Conservation (phyloP, 1,140 invertebrate species). For the Macrocentrus cingulum region DNA sequence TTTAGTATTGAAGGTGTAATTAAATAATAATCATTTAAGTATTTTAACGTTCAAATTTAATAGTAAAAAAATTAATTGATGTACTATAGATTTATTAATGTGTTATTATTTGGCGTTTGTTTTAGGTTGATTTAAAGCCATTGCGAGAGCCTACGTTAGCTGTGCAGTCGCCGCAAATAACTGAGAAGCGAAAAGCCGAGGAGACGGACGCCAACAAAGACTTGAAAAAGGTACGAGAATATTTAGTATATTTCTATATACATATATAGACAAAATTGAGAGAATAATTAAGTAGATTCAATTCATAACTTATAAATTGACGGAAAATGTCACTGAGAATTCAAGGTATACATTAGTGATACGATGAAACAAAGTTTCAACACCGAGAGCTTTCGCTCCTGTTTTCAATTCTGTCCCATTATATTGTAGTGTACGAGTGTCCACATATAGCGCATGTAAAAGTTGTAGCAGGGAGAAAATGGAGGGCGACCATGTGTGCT, state of each 20-base stretch:
- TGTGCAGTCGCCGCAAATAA: slow-evolving; percentile 50
- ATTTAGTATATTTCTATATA: not conserved
- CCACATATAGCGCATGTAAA: too few relatives aligned
- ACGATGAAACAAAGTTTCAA: too few relatives aligned
- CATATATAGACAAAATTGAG: not conserved
- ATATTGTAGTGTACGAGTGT: too few relatives aligned
- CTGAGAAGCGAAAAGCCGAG: slow-evolving; percentile 57
- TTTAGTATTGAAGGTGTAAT: too few relatives aligned
- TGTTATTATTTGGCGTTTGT: slow-evolving; percentile 33
- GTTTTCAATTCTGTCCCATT: too few relatives aligned
- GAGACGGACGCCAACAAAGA: slow-evolving; percentile 58
- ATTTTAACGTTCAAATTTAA: not conserved
- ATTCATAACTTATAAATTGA: too few relatives aligned
- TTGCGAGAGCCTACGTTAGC: slow-evolving; percentile 50
- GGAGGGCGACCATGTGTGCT: too few relatives aligned
- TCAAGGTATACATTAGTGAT: too few relatives aligned
- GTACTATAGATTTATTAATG: not conserved
- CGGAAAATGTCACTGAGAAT: too few relatives aligned
- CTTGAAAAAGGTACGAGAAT: slow-evolving; percentile 55
- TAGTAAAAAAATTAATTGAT: not conserved
- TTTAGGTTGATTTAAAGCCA: slow-evolving; percentile 57
- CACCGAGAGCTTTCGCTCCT: too few relatives aligned
- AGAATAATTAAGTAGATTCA: not conserved
- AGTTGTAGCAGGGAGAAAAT: too few relatives aligned
- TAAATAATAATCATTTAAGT: too few relatives aligned